phyloP scores from a whole-genome alignment of 2,113 vertebrate genomes.

The Proterorhinus semilunaris region DNA sequence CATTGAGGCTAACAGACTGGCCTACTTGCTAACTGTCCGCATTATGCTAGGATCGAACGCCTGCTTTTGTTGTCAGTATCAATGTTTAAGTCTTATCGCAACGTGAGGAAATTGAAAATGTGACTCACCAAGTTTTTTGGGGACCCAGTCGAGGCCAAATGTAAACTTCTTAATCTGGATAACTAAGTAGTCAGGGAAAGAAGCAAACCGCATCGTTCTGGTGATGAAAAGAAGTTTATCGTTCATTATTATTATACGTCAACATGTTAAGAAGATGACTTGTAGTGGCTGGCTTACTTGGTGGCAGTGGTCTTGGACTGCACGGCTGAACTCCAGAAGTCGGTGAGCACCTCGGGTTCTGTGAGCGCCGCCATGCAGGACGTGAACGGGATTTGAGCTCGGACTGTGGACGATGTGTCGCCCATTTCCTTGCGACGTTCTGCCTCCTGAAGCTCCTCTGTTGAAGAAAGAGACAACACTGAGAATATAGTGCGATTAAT shows the following conservation, averaged over 20 bases:
- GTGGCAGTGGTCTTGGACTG: conserved; percentile 96
- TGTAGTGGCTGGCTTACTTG: conserved; percentile 79
- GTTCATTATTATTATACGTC: too few species aligned
- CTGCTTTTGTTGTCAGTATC: too few species aligned
- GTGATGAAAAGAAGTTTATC: conserved; percentile 6
- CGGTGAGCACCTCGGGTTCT: conserved; percentile 92
- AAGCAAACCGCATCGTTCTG: conserved; percentile 96
- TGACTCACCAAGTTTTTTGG: conserved; percentile 91
- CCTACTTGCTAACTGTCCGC: too few species aligned
- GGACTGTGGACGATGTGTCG: conserved; percentile 85
- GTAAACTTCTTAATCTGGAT: conserved; percentile 99
- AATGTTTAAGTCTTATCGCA: too few species aligned
- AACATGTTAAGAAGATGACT: too few species aligned
- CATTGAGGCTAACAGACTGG: too few species aligned
- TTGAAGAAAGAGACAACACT: not conserved
- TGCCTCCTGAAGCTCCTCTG: conserved; percentile 93
- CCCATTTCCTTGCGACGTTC: conserved; percentile 91
- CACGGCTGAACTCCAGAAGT: conserved; percentile 98
- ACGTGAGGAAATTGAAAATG: too few species aligned
- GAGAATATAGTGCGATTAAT: too few species aligned
- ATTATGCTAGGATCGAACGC: too few species aligned
- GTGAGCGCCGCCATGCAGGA: conserved; percentile 93
- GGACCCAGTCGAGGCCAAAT: conserved; percentile 97
- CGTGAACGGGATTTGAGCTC: conserved; percentile 93
- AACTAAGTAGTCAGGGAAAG: conserved; percentile 96